Conservation (phyloP, 64 coral and sea anemone species). For the Acropora yongei region DNA sequence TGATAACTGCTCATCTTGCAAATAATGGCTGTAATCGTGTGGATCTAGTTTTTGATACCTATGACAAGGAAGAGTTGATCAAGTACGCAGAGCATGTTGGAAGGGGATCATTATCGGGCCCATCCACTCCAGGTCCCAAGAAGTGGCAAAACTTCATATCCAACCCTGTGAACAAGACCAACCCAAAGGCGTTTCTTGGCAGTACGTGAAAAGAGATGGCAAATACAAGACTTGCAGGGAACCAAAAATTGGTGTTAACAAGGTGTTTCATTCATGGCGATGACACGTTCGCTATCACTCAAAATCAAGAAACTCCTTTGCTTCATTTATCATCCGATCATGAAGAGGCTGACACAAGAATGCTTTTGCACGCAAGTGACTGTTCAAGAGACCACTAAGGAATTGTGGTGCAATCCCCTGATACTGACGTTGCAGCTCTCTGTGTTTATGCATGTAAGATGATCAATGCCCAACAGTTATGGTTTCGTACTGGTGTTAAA, state of each 20-base stretch:
- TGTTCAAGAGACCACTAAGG: slow-evolving; percentile 7
- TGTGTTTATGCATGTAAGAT: slow-evolving; percentile 37
- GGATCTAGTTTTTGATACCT: slow-evolving; percentile 59
- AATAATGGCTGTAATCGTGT: slow-evolving; percentile 9
- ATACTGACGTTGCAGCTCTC: slow-evolving; percentile 51
- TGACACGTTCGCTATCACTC: not conserved
- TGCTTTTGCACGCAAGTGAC: slow-evolving; percentile 52
- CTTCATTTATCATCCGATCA: slow-evolving; percentile 18
- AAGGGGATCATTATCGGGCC: slow-evolving; percentile 5
- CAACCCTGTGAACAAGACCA: slow-evolving; percentile 59
- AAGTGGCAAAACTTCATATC: slow-evolving; percentile 42
- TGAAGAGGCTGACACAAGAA: slow-evolving; percentile 69
- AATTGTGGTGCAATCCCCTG: slow-evolving; percentile 64
- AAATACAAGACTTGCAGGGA: not conserved
- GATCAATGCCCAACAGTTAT: slow-evolving; percentile 12
- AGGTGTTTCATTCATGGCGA: slow-evolving; percentile 20
- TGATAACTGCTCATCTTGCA: not conserved
- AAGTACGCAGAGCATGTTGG: slow-evolving; percentile 12
- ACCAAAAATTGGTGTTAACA: slow-evolving; percentile 28
- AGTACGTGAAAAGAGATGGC: slow-evolving; percentile 9
- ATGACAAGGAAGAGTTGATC: slow-evolving; percentile 16
- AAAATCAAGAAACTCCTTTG: not conserved
- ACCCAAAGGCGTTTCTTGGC: slow-evolving; percentile 20
- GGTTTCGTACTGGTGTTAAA: slow-evolving; percentile 53
- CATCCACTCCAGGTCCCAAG: slow-evolving; percentile 53